These are phyloP conservation scores for Melinaea menophilus DNA, from an alignment of 2,888 invertebrate genomes.

Conservation along the genomic window DNA sequence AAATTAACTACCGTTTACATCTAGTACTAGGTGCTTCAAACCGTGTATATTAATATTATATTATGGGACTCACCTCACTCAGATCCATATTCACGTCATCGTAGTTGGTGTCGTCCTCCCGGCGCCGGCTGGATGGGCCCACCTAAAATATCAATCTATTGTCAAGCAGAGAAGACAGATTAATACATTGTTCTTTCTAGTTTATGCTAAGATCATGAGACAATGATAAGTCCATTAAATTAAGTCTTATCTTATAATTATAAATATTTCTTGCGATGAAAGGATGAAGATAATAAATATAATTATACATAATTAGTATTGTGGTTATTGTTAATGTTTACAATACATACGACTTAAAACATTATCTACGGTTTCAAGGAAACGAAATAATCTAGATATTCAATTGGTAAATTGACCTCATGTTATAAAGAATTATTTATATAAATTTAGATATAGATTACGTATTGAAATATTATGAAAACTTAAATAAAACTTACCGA, in stretches of 20 bases:
- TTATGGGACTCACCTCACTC: slow-evolving; percentile 80
- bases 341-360: no score
- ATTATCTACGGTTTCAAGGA: no score
- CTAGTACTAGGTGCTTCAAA: slow-evolving; percentile 11
- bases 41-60: neutral
- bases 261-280: no score
- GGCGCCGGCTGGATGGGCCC: slow-evolving; percentile 51
- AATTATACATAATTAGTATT: no score
- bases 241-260: no score
- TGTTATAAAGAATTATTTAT: no score
- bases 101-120: slow-evolving; percentile 82
- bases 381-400: no score
- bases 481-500: slow-evolving; percentile 53
- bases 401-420: no score
- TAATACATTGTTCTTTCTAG: slow-evolving; percentile 57
- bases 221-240: neutral
- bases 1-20: neutral
- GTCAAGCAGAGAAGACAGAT: slow-evolving; percentile 79
- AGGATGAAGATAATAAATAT: no score
- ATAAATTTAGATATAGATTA: neutral
- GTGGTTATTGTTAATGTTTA: no score
- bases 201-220: slow-evolving; percentile 1
- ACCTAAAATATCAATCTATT: slow-evolving; percentile 78
- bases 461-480: neutral
- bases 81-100: slow-evolving; percentile 88